phyloP scores from a whole-genome alignment of 2,113 vertebrate genomes.

The Pedionomus torquatus region DNA sequence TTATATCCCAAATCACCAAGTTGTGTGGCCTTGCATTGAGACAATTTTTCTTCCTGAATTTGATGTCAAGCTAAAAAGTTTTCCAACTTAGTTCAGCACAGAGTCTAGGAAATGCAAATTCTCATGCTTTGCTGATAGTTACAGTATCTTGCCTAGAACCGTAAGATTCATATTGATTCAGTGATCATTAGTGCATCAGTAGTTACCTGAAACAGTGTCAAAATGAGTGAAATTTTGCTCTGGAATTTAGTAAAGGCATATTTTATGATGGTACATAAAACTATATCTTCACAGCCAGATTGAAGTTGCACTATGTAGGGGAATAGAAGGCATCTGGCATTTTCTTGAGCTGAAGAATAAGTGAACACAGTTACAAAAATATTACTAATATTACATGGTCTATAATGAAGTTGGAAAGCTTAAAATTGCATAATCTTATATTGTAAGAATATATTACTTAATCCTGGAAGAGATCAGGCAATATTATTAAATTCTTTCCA shows the following conservation, averaged over 20 bases:
- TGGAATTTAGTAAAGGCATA: not conserved
- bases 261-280: not conserved
- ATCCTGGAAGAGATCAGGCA: not conserved
- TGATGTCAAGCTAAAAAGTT: not conserved
- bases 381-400: not conserved
- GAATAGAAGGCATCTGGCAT: not conserved
- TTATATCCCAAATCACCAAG: not conserved
- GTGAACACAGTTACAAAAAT: not conserved
- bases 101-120: not conserved
- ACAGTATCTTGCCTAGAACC: not conserved
- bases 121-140: not conserved
- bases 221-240: not conserved
- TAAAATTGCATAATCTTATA: not conserved
- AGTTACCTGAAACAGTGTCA: not conserved
- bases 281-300: not conserved
- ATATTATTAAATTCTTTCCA: slow-evolving; percentile 16
- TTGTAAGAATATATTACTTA: not conserved
- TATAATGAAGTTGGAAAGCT: not conserved
- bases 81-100: not conserved
- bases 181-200: not conserved
- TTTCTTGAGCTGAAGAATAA: not conserved
- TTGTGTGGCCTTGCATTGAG: not conserved
- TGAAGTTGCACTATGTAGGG: not conserved
- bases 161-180: not conserved
- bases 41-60: not conserved